Conservation (phyloP, 2,888 invertebrate genomes). For the Amphiduros pacificus region DNA sequence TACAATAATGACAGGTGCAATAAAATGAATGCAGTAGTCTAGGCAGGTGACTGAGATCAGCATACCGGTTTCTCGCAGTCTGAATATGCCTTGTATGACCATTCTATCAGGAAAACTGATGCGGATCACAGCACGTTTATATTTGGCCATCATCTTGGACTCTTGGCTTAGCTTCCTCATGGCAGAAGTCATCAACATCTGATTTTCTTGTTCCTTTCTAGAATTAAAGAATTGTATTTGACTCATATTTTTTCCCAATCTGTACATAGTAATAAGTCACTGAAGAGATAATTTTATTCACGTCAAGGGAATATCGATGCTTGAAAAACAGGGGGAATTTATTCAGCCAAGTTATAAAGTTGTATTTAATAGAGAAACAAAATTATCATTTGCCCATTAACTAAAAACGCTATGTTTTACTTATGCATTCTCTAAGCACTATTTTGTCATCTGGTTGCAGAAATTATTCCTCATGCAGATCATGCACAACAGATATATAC, state of each 20-base stretch:
- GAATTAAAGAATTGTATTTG: too few species aligned
- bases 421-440: too few species aligned
- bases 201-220: not conserved
- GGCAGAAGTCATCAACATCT: slow-evolving; percentile 68
- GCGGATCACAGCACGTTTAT: slow-evolving; percentile 78
- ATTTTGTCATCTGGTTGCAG: too few species aligned
- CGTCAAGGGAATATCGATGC: not conserved
- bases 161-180: slow-evolving; percentile 68
- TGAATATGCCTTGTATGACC: slow-evolving; percentile 84
- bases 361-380: too few species aligned
- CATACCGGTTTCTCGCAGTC: slow-evolving; percentile 70
- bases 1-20: not conserved
- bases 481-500: not conserved
- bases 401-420: too few species aligned
- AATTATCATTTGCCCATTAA: too few species aligned
- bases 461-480: too few species aligned
- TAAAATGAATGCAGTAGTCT: not conserved
- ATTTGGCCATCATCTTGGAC: slow-evolving; percentile 67
- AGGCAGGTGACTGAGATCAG: not conserved
- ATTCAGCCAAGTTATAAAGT: not conserved
- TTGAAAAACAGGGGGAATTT: not conserved
- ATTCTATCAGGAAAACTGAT: slow-evolving; percentile 84
- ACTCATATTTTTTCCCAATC: not conserved
- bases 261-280: not conserved
- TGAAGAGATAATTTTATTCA: not conserved